Base-by-base conservation (phyloP, 2,888 invertebrate species). In the Eledone cirrhosa region DNA sequence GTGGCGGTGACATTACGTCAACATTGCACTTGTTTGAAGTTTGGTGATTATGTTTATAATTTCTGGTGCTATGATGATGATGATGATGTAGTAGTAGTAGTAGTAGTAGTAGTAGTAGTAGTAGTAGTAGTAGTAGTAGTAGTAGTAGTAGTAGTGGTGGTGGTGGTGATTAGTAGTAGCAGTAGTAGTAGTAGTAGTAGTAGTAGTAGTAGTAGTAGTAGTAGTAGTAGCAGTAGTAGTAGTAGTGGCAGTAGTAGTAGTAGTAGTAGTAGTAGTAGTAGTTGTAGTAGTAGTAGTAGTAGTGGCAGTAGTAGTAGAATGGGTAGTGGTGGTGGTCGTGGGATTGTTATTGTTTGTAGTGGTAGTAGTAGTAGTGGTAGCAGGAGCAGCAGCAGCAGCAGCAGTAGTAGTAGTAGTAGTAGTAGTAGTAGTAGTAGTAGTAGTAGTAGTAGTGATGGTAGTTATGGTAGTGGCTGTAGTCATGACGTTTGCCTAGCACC, bases 21-120 rank as follows among this genome's bases (percentile, higher is more conserved):
- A 0, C 41, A 41, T 4, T 41, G 41, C 41, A 41, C 27, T 7
- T 22, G n/a, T 31, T 24, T 78, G 67, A 67, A 33, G n/a, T 48
- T n/a, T 24, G 48, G 0, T 22, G 22, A 93, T 96, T 97, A 93
- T 96, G 95, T 90, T 97, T 95, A 93, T 98, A 98, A 89, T 98
- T 98, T 87, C 97, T 97, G 13, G 96, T 96, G 91, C 96, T 95
- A 93, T 97, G 96, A 90, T 98, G 93, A 92, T 96, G 95, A 90
- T 99, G 94, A 93, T 98, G 59, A 19, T 19, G 59, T n/a, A 59
- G 59, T n/a, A 59, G 59, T n/a, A 59, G 59, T n/a, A 59, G 59
- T n/a, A 59, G 59, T n/a, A 59, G 59, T n/a, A 59, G 59, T n/a
- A 59, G 59, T n/a, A 59, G 59, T n/a, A 59, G 59, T n/a, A 59